Conservation (phyloP, 2,888 invertebrate species). For the Lordiphosa andalusiaca region DNA sequence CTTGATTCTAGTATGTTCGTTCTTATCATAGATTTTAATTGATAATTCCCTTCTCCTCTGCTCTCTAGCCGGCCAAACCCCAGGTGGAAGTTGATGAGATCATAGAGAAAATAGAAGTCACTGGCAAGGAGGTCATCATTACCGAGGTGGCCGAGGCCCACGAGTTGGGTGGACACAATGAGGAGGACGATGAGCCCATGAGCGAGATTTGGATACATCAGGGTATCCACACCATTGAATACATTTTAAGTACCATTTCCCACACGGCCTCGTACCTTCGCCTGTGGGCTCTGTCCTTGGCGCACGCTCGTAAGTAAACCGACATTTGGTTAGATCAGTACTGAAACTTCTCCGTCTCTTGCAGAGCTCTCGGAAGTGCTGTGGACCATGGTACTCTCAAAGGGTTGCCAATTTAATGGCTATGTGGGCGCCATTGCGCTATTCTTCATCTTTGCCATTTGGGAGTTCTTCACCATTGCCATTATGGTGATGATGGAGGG, state of each 20-base stretch:
- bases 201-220: constrained; percentile 96
- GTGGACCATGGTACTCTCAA: constrained; percentile 95
- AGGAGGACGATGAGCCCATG: constrained; percentile 84
- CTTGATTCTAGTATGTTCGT: too few relatives aligned
- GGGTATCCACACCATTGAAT: constrained; percentile 97
- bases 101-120: constrained; percentile 64
- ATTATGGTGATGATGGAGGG: constrained; percentile 99
- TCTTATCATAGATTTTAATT: too few relatives aligned
- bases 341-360: background rate
- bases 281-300: constrained; percentile 97
- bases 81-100: constrained; percentile 44
- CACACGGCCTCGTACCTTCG: constrained; percentile 98
- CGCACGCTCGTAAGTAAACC: constrained; percentile 91
- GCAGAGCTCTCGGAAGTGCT: constrained; percentile 93
- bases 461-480: constrained; percentile 95
- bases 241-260: constrained; percentile 96
- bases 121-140: constrained; percentile 60
- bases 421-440: constrained; percentile 89
- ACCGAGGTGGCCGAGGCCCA: constrained; percentile 71
- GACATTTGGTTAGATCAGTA: fast-evolving
- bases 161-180: constrained; percentile 79
- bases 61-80: constrained; percentile 18
- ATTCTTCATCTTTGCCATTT: constrained; percentile 93
- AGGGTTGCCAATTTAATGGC: constrained; percentile 84
- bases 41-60: too few relatives aligned